These are phyloP conservation scores for Andrena minutula DNA, from an alignment of 2,888 invertebrate species.

Conservation along the genomic window DNA sequence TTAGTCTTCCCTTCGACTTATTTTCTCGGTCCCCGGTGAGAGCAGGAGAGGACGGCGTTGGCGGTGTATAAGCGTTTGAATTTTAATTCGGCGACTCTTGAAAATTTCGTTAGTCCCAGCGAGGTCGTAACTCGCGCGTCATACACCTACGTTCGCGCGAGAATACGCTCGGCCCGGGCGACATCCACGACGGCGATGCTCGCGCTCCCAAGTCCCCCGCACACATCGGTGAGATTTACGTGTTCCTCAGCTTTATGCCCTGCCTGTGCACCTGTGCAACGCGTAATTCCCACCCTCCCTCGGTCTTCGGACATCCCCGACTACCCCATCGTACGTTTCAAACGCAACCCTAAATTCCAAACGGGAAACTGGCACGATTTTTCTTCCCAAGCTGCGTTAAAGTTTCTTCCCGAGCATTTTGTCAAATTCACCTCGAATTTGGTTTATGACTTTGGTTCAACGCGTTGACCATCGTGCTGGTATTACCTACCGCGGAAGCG, in stretches of 20 bases:
- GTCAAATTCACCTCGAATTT: background rate
- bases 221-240: conserved; percentile 53
- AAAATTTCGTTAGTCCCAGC: conserved; percentile 67
- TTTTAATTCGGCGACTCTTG: conserved; percentile 65
- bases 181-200: conserved; percentile 1
- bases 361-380: background rate
- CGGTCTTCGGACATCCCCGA: conserved; percentile 34
- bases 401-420: background rate
- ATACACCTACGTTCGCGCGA: conserved; percentile 39
- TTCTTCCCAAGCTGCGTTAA: conserved; percentile 22
- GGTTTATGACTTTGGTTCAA: background rate
- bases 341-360: conserved; percentile 7
- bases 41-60: background rate
- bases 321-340: conserved; percentile 27
- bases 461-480: background rate
- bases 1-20: conserved; percentile 10
- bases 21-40: background rate
- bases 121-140: conserved; percentile 50
- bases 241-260: conserved; percentile 61
- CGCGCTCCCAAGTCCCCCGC: background rate
- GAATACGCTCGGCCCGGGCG: conserved; percentile 24
- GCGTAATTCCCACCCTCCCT: conserved; percentile 32
- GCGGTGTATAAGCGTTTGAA: conserved; percentile 59
- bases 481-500: background rate
- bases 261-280: conserved; percentile 63